Percentiles rank a stretch among this genome's conserved stretches.
These are phyloP conservation scores for Pogonomyrmex californicus DNA, from an alignment of 1,140 invertebrate genomes.

Conservation along the genomic window DNA sequence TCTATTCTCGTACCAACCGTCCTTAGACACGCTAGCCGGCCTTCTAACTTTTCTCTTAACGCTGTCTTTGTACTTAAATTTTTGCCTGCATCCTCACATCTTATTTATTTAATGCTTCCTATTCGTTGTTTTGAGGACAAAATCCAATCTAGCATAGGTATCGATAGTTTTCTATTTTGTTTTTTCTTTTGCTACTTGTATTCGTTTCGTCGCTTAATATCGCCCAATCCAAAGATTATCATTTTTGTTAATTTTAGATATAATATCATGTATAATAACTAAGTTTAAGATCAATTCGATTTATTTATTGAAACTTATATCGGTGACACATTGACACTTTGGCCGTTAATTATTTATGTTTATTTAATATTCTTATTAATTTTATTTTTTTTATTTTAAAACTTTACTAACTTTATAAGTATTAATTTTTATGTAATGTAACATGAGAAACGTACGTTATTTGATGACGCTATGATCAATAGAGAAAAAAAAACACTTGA, in stretches of 20 bases:
- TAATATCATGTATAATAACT: conserved; percentile 61
- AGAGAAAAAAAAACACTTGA: conserved; percentile 57
- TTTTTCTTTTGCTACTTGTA: conserved; percentile 9
- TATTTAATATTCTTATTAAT: conserved; percentile 67
- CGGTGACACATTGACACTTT: conserved; percentile 30
- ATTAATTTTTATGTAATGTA: conserved; percentile 29
- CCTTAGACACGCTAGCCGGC: conserved; percentile 87
- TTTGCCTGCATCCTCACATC: conserved; percentile 64
- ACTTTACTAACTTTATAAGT: conserved; percentile 12
- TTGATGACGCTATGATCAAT: background rate
- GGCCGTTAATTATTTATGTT: conserved; percentile 85
- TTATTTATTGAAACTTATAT: conserved; percentile 78
- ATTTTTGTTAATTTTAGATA: conserved; percentile 66
- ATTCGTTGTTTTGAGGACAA: conserved; percentile 53
- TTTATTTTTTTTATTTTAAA: conserved; percentile 46
- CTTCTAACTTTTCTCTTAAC: conserved; percentile 77
- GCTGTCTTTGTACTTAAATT: conserved; percentile 67
- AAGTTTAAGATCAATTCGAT: conserved; percentile 61
- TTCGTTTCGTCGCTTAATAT: conserved; percentile 59
- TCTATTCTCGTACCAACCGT: conserved; percentile 85
- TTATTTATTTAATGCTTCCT: conserved; percentile 60
- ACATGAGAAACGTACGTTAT: conserved; percentile 10
- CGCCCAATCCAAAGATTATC: conserved; percentile 75
- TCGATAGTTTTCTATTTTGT: background rate
- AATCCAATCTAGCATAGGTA: conserved; percentile 21